Conservation (phyloP, 2,888 invertebrate species). For the Ceriagrion tenellum region DNA sequence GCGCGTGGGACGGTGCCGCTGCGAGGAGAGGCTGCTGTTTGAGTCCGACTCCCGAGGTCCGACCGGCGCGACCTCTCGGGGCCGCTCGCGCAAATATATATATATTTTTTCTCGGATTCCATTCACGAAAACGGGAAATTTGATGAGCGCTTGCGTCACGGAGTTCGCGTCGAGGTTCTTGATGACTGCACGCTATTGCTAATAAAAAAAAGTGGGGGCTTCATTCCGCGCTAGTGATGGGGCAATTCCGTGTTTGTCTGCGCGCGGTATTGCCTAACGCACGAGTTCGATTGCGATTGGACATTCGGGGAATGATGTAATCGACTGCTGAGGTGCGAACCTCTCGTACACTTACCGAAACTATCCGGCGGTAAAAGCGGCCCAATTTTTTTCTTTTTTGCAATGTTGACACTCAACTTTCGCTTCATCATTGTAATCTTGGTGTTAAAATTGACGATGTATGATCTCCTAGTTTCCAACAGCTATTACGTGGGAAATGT, state of each 20-base stretch:
- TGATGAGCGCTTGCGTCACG: not conserved
- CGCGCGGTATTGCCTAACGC: not conserved
- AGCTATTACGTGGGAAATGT: no score
- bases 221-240: not conserved
- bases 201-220: not conserved
- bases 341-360: no score
- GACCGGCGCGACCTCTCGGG: not conserved
- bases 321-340: no score
- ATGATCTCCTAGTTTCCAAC: no score
- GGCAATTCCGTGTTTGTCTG: not conserved
- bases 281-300: not conserved
- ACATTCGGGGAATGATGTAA: not conserved
- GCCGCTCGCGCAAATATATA: not conserved
- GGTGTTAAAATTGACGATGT: no score
- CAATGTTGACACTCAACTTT: no score
- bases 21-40: not conserved
- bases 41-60: not conserved
- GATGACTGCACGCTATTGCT: not conserved
- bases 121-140: constrained; percentile 8
- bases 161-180: not conserved
- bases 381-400: no score
- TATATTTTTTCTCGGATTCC: not conserved
- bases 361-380: no score
- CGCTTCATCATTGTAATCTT: no score
- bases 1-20: not conserved